Evolutionary conservation across 2,888 invertebrate species (phyloP).

Genomic region (Heteromyza rotundicornis): DNA sequence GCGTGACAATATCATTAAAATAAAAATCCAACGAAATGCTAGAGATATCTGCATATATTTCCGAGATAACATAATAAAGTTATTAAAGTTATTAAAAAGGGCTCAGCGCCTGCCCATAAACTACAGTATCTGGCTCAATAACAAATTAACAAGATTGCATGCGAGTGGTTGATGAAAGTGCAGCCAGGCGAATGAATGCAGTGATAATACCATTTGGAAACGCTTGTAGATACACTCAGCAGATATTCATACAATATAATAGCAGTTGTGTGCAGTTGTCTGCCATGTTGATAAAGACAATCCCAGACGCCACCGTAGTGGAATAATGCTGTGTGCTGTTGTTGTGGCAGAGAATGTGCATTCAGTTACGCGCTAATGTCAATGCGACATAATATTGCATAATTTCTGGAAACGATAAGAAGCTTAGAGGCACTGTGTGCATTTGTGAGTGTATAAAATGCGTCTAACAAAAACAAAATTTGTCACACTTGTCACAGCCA

Average conservation of each 20-base stretch:
- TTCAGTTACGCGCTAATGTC: neutral
- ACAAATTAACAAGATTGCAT: conserved; percentile 16
- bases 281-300: neutral
- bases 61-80: neutral
- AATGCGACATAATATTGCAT: conserved; percentile 10
- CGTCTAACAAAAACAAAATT: neutral
- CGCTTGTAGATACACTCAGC: neutral
- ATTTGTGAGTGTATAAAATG: neutral
- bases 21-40: neutral
- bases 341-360: neutral
- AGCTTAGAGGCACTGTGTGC: conserved; percentile 6
- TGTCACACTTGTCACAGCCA: conserved; percentile 3
- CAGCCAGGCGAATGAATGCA: neutral
- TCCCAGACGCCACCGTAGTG: neutral
- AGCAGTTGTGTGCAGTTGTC: neutral
- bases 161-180: conserved; percentile 4
- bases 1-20: neutral
- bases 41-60: neutral
- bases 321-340: neutral
- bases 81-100: neutral
- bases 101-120: neutral
- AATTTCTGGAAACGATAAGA: conserved; percentile 17
- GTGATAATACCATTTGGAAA: too few species aligned
- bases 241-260: neutral
- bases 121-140: neutral